Percentiles rank a stretch among this genome's conserved stretches.
These are phyloP conservation scores for Fulmarus glacialis DNA, from an alignment of 2,113 vertebrate species.

Conservation along the genomic window DNA sequence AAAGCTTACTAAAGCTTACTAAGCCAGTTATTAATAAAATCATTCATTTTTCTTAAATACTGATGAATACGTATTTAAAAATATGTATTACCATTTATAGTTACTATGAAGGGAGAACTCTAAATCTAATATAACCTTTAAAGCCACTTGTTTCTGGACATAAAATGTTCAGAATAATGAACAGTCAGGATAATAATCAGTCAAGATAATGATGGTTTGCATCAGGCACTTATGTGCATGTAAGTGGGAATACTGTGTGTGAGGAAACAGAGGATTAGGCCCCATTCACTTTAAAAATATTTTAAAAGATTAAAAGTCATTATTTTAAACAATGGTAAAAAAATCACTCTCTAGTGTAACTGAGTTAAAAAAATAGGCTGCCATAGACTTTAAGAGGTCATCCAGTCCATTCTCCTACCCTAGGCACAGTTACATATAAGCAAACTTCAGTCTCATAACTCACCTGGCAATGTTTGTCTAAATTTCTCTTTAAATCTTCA, in stretches of 20 bases:
- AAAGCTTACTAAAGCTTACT: neutral
- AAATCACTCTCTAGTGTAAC: neutral
- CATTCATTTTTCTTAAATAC: neutral
- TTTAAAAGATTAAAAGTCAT: neutral
- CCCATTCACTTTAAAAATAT: neutral
- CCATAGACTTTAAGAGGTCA: neutral
- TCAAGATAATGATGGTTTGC: neutral
- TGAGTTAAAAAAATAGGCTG: neutral
- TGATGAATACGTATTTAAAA: neutral
- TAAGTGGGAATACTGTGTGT: neutral
- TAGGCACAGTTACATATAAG: neutral
- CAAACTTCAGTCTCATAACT: slow-evolving; percentile 2
- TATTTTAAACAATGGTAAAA: neutral
- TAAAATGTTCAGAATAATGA: neutral
- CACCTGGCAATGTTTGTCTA: slow-evolving; percentile 20
- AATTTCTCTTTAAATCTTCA: neutral
- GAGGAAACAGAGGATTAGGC: neutral
- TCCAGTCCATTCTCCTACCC: neutral
- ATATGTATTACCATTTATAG: neutral
- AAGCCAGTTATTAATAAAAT: neutral
- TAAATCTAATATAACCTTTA: neutral
- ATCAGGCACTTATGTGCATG: neutral
- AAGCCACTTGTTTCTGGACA: neutral
- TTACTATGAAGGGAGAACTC: neutral
- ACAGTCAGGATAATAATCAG: neutral